A percentile compares a stretch with the other conserved stretches of the same genome.
These are phyloP conservation scores for Aphaenogaster ashmeadi DNA, from an alignment of 1,140 invertebrate species.

Conservation along the genomic window DNA sequence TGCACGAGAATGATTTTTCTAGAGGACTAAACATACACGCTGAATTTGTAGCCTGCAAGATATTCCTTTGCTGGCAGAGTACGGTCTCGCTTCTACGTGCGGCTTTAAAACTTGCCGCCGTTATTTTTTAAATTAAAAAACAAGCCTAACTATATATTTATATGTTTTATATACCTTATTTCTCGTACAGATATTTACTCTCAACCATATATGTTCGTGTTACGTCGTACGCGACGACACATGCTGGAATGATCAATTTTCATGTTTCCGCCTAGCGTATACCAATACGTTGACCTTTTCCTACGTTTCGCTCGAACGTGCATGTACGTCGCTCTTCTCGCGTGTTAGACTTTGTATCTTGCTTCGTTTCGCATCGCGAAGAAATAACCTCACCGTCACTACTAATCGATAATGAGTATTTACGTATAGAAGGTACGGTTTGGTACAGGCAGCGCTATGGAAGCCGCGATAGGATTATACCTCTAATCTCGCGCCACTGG, in stretches of 20 bases:
- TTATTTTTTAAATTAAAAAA: not conserved
- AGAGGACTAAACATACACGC: constrained; percentile 5
- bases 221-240: not conserved
- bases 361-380: constrained; percentile 38
- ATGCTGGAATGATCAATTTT: constrained; percentile 5
- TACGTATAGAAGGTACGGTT: constrained; percentile 35
- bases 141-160: not conserved
- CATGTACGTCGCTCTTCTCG: not conserved
- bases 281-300: constrained; percentile 21
- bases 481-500: constrained; percentile 33
- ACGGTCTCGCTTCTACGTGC: not conserved
- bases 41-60: constrained; percentile 1
- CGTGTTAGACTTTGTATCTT: constrained; percentile 16
- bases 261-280: not conserved
- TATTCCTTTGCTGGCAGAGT: not conserved
- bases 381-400: constrained; percentile 49
- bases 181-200: constrained; percentile 4
- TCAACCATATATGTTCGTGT: not conserved
- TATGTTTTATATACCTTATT: constrained; percentile 8
- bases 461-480: constrained; percentile 37
- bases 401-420: constrained; percentile 61
- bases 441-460: not conserved
- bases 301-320: constrained; percentile 13
- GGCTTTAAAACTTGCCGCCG: not conserved
- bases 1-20: constrained; percentile 36